A percentile compares a stretch with the other conserved stretches of the same genome.
phyloP scores from a whole-genome alignment of 1,140 invertebrate species.

The Conus betulinus region DNA sequence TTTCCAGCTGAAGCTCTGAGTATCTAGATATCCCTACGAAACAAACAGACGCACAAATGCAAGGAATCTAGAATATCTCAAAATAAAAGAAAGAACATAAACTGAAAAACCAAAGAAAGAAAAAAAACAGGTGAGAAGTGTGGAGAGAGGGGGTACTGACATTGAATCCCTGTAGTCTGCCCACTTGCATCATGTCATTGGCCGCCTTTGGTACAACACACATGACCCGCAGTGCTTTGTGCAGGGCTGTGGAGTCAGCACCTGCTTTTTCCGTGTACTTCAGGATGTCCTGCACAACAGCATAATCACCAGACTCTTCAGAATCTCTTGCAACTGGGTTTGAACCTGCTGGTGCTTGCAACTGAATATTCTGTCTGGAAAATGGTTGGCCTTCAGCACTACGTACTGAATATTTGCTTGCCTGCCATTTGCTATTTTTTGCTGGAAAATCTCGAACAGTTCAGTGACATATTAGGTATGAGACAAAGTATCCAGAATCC shows the following conservation, averaged over 20 bases:
- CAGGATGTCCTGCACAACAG: conserved; percentile 76
- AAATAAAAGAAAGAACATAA: neutral
- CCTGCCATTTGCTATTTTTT: no score
- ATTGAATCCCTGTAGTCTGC: conserved; percentile 96
- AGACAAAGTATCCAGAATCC: no score
- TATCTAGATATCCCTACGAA: neutral
- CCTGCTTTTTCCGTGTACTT: conserved; percentile 79
- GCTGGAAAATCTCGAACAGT: no score
- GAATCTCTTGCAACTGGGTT: no score
- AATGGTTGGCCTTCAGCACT: no score
- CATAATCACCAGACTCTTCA: neutral
- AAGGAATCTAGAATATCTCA: neutral
- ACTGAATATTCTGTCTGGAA: no score
- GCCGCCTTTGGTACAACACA: conserved; percentile 96
- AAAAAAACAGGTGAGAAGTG: no score
- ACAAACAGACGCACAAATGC: neutral
- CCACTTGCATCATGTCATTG: conserved; percentile 99
- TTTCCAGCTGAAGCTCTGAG: no score
- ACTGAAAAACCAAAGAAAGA: neutral
- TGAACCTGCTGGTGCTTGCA: no score
- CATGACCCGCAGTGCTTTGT: conserved; percentile 86
- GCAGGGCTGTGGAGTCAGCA: conserved; percentile 81
- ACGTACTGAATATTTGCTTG: no score
- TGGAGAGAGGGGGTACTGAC: conserved; percentile 78
- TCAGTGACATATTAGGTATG: no score